Percentiles rank a stretch among this genome's conserved stretches.
Evolutionary conservation across 2,888 invertebrate species (phyloP).

Genomic region (Acronicta psi): DNA sequence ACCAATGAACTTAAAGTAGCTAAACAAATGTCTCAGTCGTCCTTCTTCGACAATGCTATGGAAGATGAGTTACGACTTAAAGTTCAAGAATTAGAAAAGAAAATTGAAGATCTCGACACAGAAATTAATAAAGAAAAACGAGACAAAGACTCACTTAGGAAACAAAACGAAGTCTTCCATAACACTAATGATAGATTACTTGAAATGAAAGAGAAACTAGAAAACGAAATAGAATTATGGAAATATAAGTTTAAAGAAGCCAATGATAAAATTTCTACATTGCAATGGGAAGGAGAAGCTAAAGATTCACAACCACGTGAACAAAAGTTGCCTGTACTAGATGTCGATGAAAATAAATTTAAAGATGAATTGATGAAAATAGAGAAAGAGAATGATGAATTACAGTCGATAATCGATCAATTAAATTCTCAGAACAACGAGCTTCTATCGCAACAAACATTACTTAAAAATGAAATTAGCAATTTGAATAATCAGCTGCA

Average conservation of each 20-base stretch:
- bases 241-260: constrained; percentile 92
- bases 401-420: constrained; percentile 75
- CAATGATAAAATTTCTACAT: constrained; percentile 89
- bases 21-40: constrained; percentile 86
- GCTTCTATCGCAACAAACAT: constrained; percentile 63
- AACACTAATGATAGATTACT: constrained; percentile 93
- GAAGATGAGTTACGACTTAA: constrained; percentile 94
- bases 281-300: constrained; percentile 74
- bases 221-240: constrained; percentile 92
- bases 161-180: constrained; percentile 92
- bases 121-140: constrained; percentile 89
- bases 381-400: constrained; percentile 84
- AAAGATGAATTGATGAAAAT: constrained; percentile 76
- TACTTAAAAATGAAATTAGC: constrained; percentile 71
- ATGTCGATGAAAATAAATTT: constrained; percentile 53
- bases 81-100: constrained; percentile 90
- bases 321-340: constrained; percentile 28
- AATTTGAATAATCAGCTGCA: constrained; percentile 69
- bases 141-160: constrained; percentile 92
- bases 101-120: constrained; percentile 88
- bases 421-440: constrained; percentile 75
- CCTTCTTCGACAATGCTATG: constrained; percentile 93
- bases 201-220: constrained; percentile 95
- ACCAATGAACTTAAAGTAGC: constrained; percentile 87
- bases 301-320: constrained; percentile 66